Conservation (phyloP, 1,140 invertebrate species). For the Lerema accius region DNA sequence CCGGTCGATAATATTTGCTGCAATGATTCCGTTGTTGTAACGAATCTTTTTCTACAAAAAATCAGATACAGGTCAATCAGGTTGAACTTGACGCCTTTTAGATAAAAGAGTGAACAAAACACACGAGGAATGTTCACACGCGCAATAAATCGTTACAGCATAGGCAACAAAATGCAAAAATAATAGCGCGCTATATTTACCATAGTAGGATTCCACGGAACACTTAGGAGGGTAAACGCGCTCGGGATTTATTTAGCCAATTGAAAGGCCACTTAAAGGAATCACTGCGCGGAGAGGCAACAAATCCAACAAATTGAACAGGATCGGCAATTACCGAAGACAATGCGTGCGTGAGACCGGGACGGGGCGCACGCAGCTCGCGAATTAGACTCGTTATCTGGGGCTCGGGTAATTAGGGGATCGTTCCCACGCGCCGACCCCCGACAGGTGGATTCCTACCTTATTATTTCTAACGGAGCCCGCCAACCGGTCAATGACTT, state of each 20-base stretch:
- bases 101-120: neutral
- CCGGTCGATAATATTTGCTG: too few species aligned
- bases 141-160: slow-evolving; percentile 4
- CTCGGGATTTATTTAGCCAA: slow-evolving; percentile 72
- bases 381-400: slow-evolving; percentile 78
- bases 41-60: too few species aligned
- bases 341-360: slow-evolving; percentile 80
- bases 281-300: slow-evolving; percentile 75
- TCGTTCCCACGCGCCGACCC: slow-evolving; percentile 62
- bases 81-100: too few species aligned
- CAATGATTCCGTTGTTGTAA: too few species aligned
- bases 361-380: slow-evolving; percentile 71
- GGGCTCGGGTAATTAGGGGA: slow-evolving; percentile 72
- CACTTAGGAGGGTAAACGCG: slow-evolving; percentile 40
- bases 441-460: slow-evolving; percentile 55
- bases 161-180: slow-evolving; percentile 34
- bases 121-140: slow-evolving; percentile 26
- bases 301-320: slow-evolving; percentile 79
- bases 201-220: slow-evolving; percentile 31
- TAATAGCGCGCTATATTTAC: slow-evolving; percentile 35
- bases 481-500: slow-evolving; percentile 38
- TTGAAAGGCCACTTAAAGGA: slow-evolving; percentile 78
- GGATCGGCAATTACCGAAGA: slow-evolving; percentile 81
- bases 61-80: too few species aligned
- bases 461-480: slow-evolving; percentile 41